These are phyloP conservation scores for Phocoena phocoena DNA, from an alignment of 2,113 vertebrate genomes.

Conservation along the genomic window DNA sequence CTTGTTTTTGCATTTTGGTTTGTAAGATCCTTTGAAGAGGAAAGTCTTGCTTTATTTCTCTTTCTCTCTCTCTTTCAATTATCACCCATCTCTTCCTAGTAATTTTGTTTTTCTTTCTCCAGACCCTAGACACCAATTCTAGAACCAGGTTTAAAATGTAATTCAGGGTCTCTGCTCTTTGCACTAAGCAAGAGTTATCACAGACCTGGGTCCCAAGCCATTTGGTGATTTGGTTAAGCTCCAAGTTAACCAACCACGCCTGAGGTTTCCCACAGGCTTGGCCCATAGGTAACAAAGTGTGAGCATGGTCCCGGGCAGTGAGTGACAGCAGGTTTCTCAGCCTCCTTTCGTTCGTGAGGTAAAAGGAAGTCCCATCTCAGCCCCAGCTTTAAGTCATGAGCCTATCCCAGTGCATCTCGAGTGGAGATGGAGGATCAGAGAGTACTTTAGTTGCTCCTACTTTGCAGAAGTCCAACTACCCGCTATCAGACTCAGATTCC, in stretches of 20 bases:
- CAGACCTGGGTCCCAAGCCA: neutral
- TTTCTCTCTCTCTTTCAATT: neutral
- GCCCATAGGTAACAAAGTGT: neutral
- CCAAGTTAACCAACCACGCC: neutral
- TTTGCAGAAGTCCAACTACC: neutral
- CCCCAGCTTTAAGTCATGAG: neutral
- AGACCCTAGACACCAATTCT: neutral
- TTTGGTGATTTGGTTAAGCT: neutral
- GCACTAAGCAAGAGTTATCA: neutral
- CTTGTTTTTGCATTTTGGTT: neutral
- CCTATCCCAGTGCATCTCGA: neutral
- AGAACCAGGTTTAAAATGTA: slow-evolving; percentile 6
- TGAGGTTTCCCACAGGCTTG: neutral
- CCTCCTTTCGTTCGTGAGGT: neutral
- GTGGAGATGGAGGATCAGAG: neutral
- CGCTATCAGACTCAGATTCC: neutral
- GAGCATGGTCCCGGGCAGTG: neutral
- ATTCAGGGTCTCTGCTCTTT: neutral
- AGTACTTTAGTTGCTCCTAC: neutral
- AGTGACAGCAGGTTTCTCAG: neutral
- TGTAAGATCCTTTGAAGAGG: slow-evolving; percentile 3
- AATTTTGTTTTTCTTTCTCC: neutral
- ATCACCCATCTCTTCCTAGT: neutral
- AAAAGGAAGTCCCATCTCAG: neutral
- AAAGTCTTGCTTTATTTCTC: neutral